These are phyloP conservation scores for Scaptomyza cyrtandrae DNA, from an alignment of 2,888 invertebrate species.

Conservation along the genomic window DNA sequence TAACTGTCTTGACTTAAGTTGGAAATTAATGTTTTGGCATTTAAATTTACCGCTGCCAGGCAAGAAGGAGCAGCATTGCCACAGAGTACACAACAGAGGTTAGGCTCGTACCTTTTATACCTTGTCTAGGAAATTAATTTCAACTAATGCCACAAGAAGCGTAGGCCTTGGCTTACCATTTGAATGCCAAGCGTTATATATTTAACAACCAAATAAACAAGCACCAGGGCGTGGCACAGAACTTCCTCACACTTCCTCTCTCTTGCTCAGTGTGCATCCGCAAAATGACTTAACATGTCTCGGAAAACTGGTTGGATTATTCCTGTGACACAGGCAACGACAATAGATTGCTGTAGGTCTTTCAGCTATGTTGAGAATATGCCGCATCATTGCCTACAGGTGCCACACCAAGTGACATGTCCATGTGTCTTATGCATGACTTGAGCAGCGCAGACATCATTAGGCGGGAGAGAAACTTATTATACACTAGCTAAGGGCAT, in stretches of 20 bases:
- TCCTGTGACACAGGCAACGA: constrained; percentile 62
- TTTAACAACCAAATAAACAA: constrained; percentile 50
- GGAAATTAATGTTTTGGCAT: constrained; percentile 28
- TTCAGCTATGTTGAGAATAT: background rate
- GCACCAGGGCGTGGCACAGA: constrained; percentile 26
- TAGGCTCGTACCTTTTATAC: constrained; percentile 12
- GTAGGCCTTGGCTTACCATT: constrained; percentile 41
- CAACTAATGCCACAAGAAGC: constrained; percentile 55
- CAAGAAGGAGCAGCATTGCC: background rate
- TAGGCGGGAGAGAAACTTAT: constrained; percentile 48
- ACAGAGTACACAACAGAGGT: background rate
- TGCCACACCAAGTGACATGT: constrained; percentile 36
- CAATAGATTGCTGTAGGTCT: constrained; percentile 26
- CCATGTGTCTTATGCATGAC: constrained; percentile 50
- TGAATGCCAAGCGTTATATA: constrained; percentile 56
- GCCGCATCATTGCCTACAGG: constrained; percentile 52
- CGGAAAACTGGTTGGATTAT: constrained; percentile 61
- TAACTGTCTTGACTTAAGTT: background rate
- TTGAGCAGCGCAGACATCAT: constrained; percentile 61
- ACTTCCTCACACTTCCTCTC: background rate
- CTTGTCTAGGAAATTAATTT: constrained; percentile 68
- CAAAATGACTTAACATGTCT: constrained; percentile 76
- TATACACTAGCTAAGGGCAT: background rate
- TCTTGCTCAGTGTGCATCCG: constrained; percentile 24
- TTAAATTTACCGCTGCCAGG: constrained; percentile 4